phyloP scores from a whole-genome alignment of 2,888 invertebrate genomes.

The Tetragnatha montana region DNA sequence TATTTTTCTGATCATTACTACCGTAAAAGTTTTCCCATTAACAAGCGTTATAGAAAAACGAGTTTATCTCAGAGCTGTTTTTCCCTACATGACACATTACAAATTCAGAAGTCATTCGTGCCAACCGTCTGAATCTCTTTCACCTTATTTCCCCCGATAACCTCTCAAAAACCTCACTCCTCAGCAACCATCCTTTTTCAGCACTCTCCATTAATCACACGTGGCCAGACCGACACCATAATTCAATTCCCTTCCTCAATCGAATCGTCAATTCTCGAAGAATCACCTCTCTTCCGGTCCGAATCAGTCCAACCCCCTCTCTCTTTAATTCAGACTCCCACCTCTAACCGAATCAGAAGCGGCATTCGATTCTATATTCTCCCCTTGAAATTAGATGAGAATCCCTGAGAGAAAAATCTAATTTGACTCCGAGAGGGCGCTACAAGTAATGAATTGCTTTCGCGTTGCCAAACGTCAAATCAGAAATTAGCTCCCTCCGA shows the following conservation, averaged over 20 bases:
- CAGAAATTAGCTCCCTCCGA: constrained; percentile 27
- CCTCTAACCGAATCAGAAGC: constrained; percentile 15
- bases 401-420: constrained; percentile 27
- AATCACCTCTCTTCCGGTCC: background rate
- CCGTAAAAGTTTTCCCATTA: too few relatives aligned
- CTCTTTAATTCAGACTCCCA: background rate
- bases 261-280: constrained; percentile 27
- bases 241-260: constrained; percentile 34
- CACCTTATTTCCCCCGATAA: too few relatives aligned
- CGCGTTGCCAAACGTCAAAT: constrained; percentile 45
- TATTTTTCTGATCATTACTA: too few relatives aligned
- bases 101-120: too few relatives aligned
- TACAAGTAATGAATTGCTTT: constrained; percentile 24
- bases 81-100: too few relatives aligned
- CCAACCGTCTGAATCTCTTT: too few relatives aligned
- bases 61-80: too few relatives aligned
- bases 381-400: constrained; percentile 16
- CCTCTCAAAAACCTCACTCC: too few relatives aligned
- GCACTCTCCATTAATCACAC: constrained; percentile 5
- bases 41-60: too few relatives aligned
- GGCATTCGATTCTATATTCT: constrained; percentile 18
- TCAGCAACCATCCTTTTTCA: constrained; percentile 4
- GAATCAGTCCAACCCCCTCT: background rate
- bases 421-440: constrained; percentile 33
- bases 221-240: constrained; percentile 3